These are phyloP conservation scores for Nesogale talazaci DNA, from an alignment of 2,113 vertebrate species.

Conservation along the genomic window DNA sequence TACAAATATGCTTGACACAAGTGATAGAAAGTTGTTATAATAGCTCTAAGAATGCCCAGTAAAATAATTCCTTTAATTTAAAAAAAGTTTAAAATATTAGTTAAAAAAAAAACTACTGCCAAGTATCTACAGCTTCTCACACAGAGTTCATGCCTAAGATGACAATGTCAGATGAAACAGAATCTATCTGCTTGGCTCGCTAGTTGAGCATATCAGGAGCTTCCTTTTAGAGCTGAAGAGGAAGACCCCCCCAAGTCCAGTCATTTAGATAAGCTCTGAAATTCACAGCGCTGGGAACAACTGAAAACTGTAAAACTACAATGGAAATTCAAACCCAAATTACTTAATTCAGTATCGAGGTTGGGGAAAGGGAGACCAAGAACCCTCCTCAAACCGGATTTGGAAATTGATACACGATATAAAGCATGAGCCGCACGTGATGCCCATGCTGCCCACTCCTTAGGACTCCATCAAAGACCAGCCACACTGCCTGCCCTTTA, in stretches of 20 bases:
- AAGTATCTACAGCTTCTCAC: background rate
- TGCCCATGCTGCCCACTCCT: background rate
- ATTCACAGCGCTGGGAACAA: conserved; percentile 17
- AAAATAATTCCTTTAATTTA: too few relatives aligned
- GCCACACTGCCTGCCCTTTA: background rate
- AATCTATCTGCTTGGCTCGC: background rate
- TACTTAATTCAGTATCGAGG: conserved; percentile 50
- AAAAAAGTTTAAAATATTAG: too few relatives aligned
- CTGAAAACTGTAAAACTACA: conserved; percentile 50
- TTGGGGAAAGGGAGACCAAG: conserved; percentile 30
- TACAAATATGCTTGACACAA: too few relatives aligned
- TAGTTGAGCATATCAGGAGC: background rate
- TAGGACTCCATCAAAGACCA: background rate
- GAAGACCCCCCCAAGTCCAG: background rate
- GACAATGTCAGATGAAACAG: background rate
- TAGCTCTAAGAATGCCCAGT: too few relatives aligned
- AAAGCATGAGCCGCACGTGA: background rate
- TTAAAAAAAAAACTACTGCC: background rate
- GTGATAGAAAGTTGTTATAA: too few relatives aligned
- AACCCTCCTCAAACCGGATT: background rate
- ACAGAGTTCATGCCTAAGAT: background rate
- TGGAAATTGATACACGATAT: background rate
- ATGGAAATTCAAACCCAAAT: conserved; percentile 38
- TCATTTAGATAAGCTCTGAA: conserved; percentile 41
- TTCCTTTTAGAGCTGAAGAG: conserved; percentile 25